A percentile compares a stretch with the other conserved stretches of the same genome.
These are phyloP conservation scores for Drosophila aff. DNA, from an alignment of 1,140 invertebrate species.

Conservation along the genomic window DNA sequence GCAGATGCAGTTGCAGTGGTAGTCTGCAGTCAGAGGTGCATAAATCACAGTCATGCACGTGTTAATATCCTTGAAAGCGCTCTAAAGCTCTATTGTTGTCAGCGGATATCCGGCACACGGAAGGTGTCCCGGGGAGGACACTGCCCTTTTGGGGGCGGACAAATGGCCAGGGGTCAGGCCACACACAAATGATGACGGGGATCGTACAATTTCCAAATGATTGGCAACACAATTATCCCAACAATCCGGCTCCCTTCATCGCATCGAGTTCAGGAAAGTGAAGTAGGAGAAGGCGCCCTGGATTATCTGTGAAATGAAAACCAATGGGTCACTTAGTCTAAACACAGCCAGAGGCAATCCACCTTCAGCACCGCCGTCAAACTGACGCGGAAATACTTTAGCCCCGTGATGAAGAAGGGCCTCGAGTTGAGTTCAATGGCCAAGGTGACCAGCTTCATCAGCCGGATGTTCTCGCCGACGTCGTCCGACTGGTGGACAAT, in stretches of 20 bases:
- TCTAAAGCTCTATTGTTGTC: conserved; percentile 36
- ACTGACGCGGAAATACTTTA: conserved; percentile 71
- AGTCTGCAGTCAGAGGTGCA: conserved; percentile 42
- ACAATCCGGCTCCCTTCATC: conserved; percentile 20
- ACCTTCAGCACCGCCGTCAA: conserved; percentile 64
- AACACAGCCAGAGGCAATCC: background rate
- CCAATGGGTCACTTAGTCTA: background rate
- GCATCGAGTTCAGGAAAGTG: conserved; percentile 68
- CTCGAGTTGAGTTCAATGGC: conserved; percentile 69
- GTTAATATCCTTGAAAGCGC: conserved; percentile 50
- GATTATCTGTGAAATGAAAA: conserved; percentile 50
- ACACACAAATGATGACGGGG: conserved; percentile 45
- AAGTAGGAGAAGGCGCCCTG: conserved; percentile 74
- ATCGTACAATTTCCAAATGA: conserved; percentile 37
- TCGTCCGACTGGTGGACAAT: conserved; percentile 58
- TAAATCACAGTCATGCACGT: conserved; percentile 64
- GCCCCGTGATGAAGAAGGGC: conserved; percentile 61
- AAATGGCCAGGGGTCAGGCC: conserved; percentile 36
- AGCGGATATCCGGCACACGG: conserved; percentile 36
- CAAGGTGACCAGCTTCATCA: conserved; percentile 67
- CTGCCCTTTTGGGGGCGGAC: conserved; percentile 15
- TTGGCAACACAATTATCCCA: conserved; percentile 33
- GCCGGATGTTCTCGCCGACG: conserved; percentile 47
- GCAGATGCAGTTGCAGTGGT: conserved; percentile 38
- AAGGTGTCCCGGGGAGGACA: conserved; percentile 2